Percentiles rank a stretch among this genome's conserved stretches.
Evolutionary conservation across 1,140 invertebrate genomes (phyloP).

Genomic region (Microplitis mediator): DNA sequence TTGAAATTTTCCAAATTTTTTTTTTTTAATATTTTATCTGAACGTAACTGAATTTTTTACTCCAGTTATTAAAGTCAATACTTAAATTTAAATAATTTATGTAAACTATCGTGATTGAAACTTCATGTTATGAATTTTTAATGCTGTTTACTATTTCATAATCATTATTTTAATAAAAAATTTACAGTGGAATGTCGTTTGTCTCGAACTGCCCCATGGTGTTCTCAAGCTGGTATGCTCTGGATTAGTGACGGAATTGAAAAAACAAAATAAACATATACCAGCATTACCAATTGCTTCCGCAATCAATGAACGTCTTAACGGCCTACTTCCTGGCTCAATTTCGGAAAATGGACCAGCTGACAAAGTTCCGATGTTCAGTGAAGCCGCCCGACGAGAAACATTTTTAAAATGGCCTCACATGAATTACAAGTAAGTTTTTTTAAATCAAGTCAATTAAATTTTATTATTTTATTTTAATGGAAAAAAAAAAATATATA

Average conservation of each 20-base stretch:
- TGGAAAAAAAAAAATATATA: not conserved
- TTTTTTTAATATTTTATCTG: too few species aligned
- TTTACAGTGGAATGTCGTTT: slow-evolving; percentile 88
- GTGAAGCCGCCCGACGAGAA: slow-evolving; percentile 84
- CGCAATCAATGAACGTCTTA: slow-evolving; percentile 83
- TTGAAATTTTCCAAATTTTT: too few species aligned
- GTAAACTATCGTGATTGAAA: too few species aligned
- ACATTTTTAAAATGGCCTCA: slow-evolving; percentile 94
- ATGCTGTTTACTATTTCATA: not conserved
- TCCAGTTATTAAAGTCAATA: too few species aligned
- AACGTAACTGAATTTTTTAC: too few species aligned
- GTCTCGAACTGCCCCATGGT: slow-evolving; percentile 77
- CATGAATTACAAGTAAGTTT: slow-evolving; percentile 90
- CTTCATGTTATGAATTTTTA: too few species aligned
- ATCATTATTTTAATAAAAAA: slow-evolving; percentile 1
- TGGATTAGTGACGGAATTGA: slow-evolving; percentile 80
- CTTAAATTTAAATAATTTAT: too few species aligned
- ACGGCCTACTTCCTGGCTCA: slow-evolving; percentile 70
- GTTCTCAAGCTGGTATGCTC: slow-evolving; percentile 79
- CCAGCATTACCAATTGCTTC: slow-evolving; percentile 87
- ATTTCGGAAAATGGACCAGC: slow-evolving; percentile 59
- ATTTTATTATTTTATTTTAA: not conserved
- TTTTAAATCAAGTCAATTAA: not conserved
- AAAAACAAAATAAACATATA: slow-evolving; percentile 79
- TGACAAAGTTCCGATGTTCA: slow-evolving; percentile 83